Conservation (phyloP, 2,888 invertebrate genomes). For the Drepanosiphum platanoidis region DNA sequence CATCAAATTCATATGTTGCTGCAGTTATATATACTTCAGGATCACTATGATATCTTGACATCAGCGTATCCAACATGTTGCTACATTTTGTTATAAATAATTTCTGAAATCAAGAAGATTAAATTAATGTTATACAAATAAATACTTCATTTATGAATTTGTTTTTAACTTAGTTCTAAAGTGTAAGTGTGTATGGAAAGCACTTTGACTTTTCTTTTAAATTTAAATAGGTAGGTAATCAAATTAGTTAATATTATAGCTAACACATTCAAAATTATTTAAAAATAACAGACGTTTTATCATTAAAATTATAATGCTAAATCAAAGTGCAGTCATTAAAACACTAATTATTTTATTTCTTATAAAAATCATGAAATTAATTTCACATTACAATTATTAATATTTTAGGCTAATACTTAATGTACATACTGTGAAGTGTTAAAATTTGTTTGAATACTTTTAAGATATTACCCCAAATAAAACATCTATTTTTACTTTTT, state of each 20-base stretch:
- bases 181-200: background rate
- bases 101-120: constrained; percentile 16
- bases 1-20: constrained; percentile 56
- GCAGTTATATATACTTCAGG: constrained; percentile 56
- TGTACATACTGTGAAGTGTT: too few relatives aligned
- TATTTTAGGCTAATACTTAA: too few relatives aligned
- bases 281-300: too few relatives aligned
- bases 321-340: too few relatives aligned
- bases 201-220: background rate
- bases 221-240: too few relatives aligned
- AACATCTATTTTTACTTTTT: too few relatives aligned
- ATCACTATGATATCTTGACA: constrained; percentile 46
- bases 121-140: background rate
- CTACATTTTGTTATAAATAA: constrained; percentile 46
- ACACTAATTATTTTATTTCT: too few relatives aligned
- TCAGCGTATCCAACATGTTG: constrained; percentile 33
- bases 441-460: too few relatives aligned
- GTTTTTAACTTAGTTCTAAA: background rate
- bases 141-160: background rate
- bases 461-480: too few relatives aligned
- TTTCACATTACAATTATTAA: too few relatives aligned
- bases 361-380: too few relatives aligned
- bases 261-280: background rate
- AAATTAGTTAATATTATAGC: background rate
- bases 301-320: too few relatives aligned